Conservation (phyloP, 2,113 vertebrate species). For the Lampris megalopsis region DNA sequence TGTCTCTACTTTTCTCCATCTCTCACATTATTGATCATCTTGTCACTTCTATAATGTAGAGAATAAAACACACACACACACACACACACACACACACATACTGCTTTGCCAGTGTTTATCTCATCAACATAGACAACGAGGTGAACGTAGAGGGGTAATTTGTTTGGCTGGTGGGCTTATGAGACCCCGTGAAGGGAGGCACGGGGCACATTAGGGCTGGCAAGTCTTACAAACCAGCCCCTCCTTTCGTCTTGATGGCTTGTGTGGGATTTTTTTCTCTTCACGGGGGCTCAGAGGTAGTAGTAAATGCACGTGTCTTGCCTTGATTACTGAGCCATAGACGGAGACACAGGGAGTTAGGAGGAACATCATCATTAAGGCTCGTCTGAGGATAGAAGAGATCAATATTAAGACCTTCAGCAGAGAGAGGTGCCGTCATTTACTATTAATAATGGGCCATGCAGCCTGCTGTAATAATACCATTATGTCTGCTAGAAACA, state of each 20-base stretch:
- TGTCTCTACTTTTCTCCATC: not conserved
- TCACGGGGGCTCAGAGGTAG: slow-evolving; percentile 44
- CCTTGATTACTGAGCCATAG: slow-evolving; percentile 52
- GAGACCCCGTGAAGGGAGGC: slow-evolving; percentile 10
- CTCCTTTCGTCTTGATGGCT: slow-evolving; percentile 45
- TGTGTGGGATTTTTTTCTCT: slow-evolving; percentile 52
- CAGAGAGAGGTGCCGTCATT: slow-evolving; percentile 61
- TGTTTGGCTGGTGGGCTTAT: slow-evolving; percentile 7
- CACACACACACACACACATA: not conserved
- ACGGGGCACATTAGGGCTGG: slow-evolving; percentile 23
- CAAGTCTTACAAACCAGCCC: slow-evolving; percentile 37
- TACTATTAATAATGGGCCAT: slow-evolving; percentile 71
- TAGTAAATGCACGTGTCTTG: slow-evolving; percentile 61
- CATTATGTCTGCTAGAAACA: slow-evolving; percentile 57
- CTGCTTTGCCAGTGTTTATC: too few species aligned
- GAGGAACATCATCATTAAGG: slow-evolving; percentile 68
- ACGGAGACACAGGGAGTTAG: slow-evolving; percentile 39
- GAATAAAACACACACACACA: not conserved
- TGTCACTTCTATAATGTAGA: slow-evolving; percentile 2
- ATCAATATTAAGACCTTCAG: slow-evolving; percentile 78
- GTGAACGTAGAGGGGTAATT: slow-evolving; percentile 28
- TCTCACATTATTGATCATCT: not conserved
- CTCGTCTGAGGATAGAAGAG: slow-evolving; percentile 45
- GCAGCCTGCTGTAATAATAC: slow-evolving; percentile 60
- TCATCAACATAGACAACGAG: slow-evolving; percentile 2